A percentile compares a stretch with the other conserved stretches of the same genome.
phyloP scores from a whole-genome alignment of 1,140 invertebrate species.

The Pentalonia nigronervosa region DNA sequence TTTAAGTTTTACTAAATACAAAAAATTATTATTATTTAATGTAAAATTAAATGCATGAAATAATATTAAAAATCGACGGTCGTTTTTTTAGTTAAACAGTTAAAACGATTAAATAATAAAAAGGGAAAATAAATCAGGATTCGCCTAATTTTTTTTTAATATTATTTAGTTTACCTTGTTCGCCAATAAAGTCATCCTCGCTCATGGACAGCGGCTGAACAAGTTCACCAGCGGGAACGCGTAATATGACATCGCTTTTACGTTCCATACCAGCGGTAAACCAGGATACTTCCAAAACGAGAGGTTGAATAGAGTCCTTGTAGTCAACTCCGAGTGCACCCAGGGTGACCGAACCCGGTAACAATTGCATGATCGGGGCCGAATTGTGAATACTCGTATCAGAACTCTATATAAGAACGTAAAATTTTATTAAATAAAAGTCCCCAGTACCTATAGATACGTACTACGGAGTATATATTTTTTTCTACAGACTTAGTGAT shows the following conservation, averaged over 20 bases:
- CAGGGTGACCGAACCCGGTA: constrained; percentile 66
- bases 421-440: not conserved
- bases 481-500: not conserved
- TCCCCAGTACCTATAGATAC: not conserved
- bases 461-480: not conserved
- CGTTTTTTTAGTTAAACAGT: not conserved
- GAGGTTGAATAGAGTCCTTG: constrained; percentile 90
- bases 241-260: constrained; percentile 73
- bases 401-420: constrained; percentile 63
- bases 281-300: constrained; percentile 79
- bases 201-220: constrained; percentile 82
- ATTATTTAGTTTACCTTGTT: constrained; percentile 70
- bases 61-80: not conserved
- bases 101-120: not conserved
- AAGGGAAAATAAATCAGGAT: not conserved
- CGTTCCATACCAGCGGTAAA: constrained; percentile 67
- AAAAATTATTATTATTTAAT: not conserved
- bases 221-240: constrained; percentile 88
- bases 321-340: constrained; percentile 88
- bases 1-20: constrained; percentile 66
- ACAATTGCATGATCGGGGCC: constrained; percentile 71
- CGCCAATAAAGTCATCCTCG: constrained; percentile 75
- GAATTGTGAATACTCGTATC: constrained; percentile 87
- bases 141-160: not conserved
- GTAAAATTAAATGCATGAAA: not conserved